Conservation (phyloP, 2,113 vertebrate genomes). For the Sardina pilchardus region DNA sequence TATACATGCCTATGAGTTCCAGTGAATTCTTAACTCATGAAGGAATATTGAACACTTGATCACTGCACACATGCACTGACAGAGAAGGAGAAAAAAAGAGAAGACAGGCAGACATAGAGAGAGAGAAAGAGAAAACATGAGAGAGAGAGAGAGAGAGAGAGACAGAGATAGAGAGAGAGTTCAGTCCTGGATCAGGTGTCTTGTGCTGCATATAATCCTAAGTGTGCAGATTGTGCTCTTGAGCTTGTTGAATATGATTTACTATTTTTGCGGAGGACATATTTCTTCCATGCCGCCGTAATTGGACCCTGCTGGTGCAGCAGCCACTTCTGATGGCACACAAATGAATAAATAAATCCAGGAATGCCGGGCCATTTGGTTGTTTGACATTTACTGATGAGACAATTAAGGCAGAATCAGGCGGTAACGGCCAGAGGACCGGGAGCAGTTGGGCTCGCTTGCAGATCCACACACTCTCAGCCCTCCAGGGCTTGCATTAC, state of each 20-base stretch:
- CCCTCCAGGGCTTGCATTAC: no score
- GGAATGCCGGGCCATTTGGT: slow-evolving; percentile 58
- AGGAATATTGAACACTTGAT: no score
- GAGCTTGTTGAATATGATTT: slow-evolving; percentile 51
- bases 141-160: not conserved
- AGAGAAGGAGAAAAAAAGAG: not conserved
- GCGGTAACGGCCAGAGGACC: not conserved
- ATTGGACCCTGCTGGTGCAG: slow-evolving; percentile 57
- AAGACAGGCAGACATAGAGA: not conserved
- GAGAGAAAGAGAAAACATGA: no score
- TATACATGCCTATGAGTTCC: no score
- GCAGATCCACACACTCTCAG: no score
- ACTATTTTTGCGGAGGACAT: slow-evolving; percentile 54
- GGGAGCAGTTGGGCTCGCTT: no score
- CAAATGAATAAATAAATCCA: slow-evolving; percentile 68
- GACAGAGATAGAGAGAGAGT: not conserved
- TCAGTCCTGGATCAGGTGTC: not conserved
- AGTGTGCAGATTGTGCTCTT: not conserved
- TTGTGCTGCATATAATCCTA: not conserved
- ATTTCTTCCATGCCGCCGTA: slow-evolving; percentile 51
- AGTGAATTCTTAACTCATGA: no score
- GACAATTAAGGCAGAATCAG: slow-evolving; percentile 61
- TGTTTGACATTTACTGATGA: slow-evolving; percentile 72
- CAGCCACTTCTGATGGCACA: slow-evolving; percentile 58
- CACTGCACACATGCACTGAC: not conserved